These are phyloP conservation scores for Ichneumon xanthorius DNA, from an alignment of 2,888 invertebrate genomes.

Conservation along the genomic window DNA sequence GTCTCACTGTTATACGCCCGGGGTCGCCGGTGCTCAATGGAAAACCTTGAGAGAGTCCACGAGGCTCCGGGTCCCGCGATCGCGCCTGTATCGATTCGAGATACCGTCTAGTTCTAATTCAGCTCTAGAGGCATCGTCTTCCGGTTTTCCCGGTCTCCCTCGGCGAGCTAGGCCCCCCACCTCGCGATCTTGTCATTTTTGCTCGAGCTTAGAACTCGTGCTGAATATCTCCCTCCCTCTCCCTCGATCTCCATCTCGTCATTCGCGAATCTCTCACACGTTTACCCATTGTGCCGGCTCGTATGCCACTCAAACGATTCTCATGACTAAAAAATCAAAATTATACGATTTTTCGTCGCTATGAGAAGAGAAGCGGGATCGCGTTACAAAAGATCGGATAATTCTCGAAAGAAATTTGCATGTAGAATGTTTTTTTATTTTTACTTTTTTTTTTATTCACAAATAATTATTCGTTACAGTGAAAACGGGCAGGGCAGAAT, in stretches of 20 bases:
- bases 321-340: constrained; percentile 60
- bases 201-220: constrained; percentile 37
- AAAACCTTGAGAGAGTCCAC: constrained; percentile 58
- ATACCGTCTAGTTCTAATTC: constrained; percentile 77
- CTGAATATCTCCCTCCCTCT: constrained; percentile 27
- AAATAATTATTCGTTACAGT: no score
- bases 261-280: constrained; percentile 77
- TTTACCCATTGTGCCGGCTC: constrained; percentile 77
- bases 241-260: constrained; percentile 40
- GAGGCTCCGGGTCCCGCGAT: constrained; percentile 55
- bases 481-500: no score
- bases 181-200: constrained; percentile 48
- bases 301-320: constrained; percentile 75
- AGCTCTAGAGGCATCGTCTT: constrained; percentile 75
- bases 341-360: constrained; percentile 50
- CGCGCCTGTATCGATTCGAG: constrained; percentile 68
- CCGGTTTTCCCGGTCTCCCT: constrained; percentile 80
- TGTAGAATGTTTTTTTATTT: background rate
- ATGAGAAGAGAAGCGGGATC: background rate
- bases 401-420: background rate
- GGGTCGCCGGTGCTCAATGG: constrained; percentile 54
- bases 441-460: no score
- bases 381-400: background rate
- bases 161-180: constrained; percentile 61
- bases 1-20: constrained; percentile 26